Conservation (phyloP, 2,113 vertebrate species). For the Otocyon megalotis region DNA sequence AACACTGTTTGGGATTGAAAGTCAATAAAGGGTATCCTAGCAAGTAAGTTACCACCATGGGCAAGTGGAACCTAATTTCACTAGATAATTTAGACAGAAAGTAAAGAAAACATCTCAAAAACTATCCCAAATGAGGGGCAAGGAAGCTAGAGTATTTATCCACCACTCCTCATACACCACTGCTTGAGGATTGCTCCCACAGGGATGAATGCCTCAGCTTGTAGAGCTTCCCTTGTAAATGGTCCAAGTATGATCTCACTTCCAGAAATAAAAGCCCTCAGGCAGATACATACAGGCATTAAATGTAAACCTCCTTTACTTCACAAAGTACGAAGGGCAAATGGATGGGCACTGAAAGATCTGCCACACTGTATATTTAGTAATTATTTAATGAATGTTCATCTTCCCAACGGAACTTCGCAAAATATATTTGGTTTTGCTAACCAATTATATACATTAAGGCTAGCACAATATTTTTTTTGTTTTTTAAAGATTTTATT, state of each 20-base stretch:
- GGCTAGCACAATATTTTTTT: neutral
- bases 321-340: neutral
- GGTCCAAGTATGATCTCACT: neutral
- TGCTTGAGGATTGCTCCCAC: neutral
- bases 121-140: neutral
- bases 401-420: neutral
- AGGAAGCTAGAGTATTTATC: neutral
- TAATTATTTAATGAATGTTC: conserved; percentile 30
- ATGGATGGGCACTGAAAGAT: neutral
- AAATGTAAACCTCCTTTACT: neutral
- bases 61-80: neutral
- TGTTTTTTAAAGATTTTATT: too few relatives aligned
- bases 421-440: neutral
- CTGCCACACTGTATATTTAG: neutral
- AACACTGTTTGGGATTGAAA: neutral
- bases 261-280: conserved; percentile 5
- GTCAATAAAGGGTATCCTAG: neutral
- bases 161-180: neutral
- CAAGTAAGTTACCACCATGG: neutral
- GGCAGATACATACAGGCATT: neutral
- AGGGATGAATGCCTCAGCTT: neutral
- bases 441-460: neutral
- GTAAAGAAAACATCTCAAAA: neutral
- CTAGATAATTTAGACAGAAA: neutral
- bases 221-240: neutral